Conservation (phyloP, 2,888 invertebrate genomes). For the Sesia apiformis region DNA sequence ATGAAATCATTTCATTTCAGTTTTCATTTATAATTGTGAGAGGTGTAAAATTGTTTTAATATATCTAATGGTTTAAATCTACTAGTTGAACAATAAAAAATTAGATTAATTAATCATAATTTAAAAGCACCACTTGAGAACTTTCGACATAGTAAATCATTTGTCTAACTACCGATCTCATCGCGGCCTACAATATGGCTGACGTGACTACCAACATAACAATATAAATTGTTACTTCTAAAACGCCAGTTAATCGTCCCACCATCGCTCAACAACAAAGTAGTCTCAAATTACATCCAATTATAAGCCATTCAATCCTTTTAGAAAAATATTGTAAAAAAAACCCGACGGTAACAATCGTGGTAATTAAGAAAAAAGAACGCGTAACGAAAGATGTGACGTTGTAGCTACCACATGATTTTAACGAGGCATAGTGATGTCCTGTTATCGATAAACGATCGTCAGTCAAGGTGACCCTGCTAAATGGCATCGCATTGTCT, state of each 20-base stretch:
- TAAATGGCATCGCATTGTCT: constrained; percentile 4
- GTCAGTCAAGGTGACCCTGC: constrained; percentile 1
- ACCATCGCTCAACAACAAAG: constrained; percentile 56
- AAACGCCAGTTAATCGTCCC: constrained; percentile 50
- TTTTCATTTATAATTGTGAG: no score
- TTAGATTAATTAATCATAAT: constrained; percentile 50
- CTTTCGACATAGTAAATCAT: constrained; percentile 49
- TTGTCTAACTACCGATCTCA: constrained; percentile 47
- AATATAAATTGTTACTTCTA: constrained; percentile 49
- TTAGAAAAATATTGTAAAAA: constrained; percentile 50
- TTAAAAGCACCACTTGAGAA: constrained; percentile 24
- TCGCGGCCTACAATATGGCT: constrained; percentile 42
- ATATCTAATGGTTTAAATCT: no score
- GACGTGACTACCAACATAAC: constrained; percentile 40
- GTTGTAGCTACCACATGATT: constrained; percentile 49
- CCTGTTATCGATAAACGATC: constrained; percentile 25
- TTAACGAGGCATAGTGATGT: constrained; percentile 48
- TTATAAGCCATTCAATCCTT: constrained; percentile 71
- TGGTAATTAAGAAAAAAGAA: constrained; percentile 62
- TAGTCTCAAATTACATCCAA: constrained; percentile 71
- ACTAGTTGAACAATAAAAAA: neutral
- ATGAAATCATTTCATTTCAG: no score
- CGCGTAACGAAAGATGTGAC: constrained; percentile 63
- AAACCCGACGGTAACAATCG: constrained; percentile 55
- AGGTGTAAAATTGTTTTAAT: no score